A percentile compares a stretch with the other conserved stretches of the same genome.
These are phyloP conservation scores for Thunnus thynnus DNA, from an alignment of 2,113 vertebrate genomes.

Conservation along the genomic window DNA sequence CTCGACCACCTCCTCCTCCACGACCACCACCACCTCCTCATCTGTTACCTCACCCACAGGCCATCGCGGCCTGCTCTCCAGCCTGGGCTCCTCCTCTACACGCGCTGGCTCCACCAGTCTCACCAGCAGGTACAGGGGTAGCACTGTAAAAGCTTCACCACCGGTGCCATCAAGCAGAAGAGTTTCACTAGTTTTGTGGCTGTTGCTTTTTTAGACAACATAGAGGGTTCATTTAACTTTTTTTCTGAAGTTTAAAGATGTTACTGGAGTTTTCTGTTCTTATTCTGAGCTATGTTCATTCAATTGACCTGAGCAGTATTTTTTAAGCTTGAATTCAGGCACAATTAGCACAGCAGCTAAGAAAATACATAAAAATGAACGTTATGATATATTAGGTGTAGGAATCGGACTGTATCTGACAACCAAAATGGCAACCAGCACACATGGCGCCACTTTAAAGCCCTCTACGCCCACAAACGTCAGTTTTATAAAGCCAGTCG, in stretches of 20 bases:
- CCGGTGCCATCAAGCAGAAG: too few relatives aligned
- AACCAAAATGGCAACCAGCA: background rate
- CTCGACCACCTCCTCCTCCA: constrained; percentile 87
- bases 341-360: too few relatives aligned
- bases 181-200: too few relatives aligned
- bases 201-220: too few relatives aligned
- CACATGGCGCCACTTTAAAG: background rate
- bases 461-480: background rate
- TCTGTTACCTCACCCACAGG: constrained; percentile 96
- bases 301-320: too few relatives aligned
- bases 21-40: constrained; percentile 86
- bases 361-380: too few relatives aligned
- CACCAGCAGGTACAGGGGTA: constrained; percentile 89
- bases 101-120: constrained; percentile 85
- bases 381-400: background rate
- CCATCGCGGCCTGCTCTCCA: constrained; percentile 90
- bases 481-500: background rate
- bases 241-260: too few relatives aligned
- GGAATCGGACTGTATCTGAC: background rate
- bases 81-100: constrained; percentile 85
- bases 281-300: too few relatives aligned
- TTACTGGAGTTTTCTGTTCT: too few relatives aligned
- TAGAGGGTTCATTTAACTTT: too few relatives aligned
- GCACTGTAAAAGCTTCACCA: background rate
- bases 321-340: too few relatives aligned